A percentile compares a stretch with the other conserved stretches of the same genome.
Conservation (phyloP, 2,113 vertebrate species). For the Porphyrio hochstetteri region DNA sequence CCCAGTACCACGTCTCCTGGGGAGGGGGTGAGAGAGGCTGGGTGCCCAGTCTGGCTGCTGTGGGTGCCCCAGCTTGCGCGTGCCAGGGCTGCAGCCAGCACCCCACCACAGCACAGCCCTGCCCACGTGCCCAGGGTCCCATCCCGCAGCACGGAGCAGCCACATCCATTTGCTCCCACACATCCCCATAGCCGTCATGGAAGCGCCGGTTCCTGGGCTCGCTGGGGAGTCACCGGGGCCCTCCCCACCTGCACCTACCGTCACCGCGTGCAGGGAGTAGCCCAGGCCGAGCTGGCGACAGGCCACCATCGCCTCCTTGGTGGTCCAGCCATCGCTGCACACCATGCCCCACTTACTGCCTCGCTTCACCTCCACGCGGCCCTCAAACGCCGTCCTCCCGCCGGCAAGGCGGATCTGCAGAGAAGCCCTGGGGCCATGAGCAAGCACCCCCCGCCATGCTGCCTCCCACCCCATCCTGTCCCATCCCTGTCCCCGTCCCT, state of each 20-base stretch:
- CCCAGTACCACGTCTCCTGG: slow-evolving; percentile 99
- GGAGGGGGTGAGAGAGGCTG: not conserved
- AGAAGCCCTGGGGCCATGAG: slow-evolving; percentile 76
- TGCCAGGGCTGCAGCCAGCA: not conserved
- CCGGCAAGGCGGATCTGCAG: slow-evolving; percentile 84
- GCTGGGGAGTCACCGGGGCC: fast-evolving
- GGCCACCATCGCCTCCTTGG: slow-evolving; percentile 87
- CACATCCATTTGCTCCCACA: fast-evolving
- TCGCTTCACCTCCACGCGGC: slow-evolving; percentile 86
- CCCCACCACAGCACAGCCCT: not conserved
- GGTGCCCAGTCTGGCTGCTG: not conserved
- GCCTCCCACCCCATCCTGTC: no score
- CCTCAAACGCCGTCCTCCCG: slow-evolving; percentile 81
- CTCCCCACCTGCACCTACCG: slow-evolving; percentile 75
- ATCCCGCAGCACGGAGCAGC: fast-evolving
- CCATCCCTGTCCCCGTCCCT: fast-evolving
- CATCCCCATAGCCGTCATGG: fast-evolving
- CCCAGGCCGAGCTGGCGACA: slow-evolving; percentile 89
- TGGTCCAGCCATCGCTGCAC: slow-evolving; percentile 88
- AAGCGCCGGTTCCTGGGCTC: fast-evolving
- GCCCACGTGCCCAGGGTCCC: fast-evolving
- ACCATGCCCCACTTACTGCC: slow-evolving; percentile 85
- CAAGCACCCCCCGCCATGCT: not conserved
- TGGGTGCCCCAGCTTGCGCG: fast-evolving
- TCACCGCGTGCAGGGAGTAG: slow-evolving; percentile 87